Base-by-base conservation (phyloP, 2,797 vertebrate species). In the Neopelma chrysocephalum region DNA sequence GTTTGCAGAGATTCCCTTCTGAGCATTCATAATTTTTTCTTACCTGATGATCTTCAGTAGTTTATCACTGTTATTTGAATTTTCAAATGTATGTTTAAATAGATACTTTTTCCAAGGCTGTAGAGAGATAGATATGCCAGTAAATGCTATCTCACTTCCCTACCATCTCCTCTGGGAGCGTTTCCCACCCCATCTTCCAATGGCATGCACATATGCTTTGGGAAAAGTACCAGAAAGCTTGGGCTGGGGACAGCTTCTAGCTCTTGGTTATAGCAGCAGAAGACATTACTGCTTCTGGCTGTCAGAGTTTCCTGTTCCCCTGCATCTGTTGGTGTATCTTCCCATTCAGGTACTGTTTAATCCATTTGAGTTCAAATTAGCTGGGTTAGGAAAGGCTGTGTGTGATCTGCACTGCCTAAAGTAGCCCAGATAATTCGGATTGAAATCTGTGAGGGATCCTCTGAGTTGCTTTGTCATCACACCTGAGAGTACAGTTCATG, bases 1-100 rank as follows among this genome's bases (percentile, higher is more conserved):
- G 4, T 73, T 85, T 80, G 66, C 70, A 93, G 73, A 89, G 60
- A 64, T 94, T 68, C 10, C 61, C 91, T 93, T 91, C 48, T 87
- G 57, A 80, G 47, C 77, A 61, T 57, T 89, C 21, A 8, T 71
- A 4, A 13, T 88, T 93, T 57, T 83, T 94, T 61, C 32, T 93
- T 89, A 60, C 26, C 22, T 70, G 58, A 48, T 84, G 43, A 68
- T 70, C 23, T 82, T 82, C 17, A 61, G 36, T 82, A 57, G 34
- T 34, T 76, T 72, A 23, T 34, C 15, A 11, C 18, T 64, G 88
- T 43, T 60, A 51, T 78, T 72, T 90, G 56, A 40, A 60, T 93
- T 94, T 91, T 89, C 48, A 84, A n/a, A 60, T 66, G 15, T 34
- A 31, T 40, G 6, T 79, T 94, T 90, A 76, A 84, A 64, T 38